These are phyloP conservation scores for Zenarchopterus dispar DNA, from an alignment of 2,797 vertebrate genomes.

Conservation along the genomic window DNA sequence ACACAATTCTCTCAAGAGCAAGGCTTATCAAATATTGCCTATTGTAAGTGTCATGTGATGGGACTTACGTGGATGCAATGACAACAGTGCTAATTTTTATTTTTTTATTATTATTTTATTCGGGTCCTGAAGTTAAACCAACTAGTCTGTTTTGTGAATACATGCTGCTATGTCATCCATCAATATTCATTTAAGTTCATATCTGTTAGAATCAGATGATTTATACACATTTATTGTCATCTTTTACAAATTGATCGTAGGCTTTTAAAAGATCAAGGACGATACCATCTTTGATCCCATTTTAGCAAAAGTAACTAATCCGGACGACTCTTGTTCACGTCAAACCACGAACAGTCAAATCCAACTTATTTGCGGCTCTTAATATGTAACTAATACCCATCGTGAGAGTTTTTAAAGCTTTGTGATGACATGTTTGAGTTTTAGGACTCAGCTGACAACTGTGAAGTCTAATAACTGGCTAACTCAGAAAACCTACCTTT, in stretches of 20 bases:
- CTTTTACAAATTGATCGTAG: background rate
- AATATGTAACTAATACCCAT: background rate
- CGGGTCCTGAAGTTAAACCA: slow-evolving; percentile 8
- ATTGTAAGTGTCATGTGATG: slow-evolving; percentile 16
- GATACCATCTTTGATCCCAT: background rate
- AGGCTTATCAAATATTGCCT: slow-evolving; percentile 7
- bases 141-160: background rate
- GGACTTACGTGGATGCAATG: background rate
- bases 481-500: background rate
- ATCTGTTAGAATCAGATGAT: too few species aligned
- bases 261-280: background rate
- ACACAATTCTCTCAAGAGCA: slow-evolving; percentile 1
- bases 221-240: too few species aligned
- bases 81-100: background rate
- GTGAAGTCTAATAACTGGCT: background rate
- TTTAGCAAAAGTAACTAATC: slow-evolving; percentile 1
- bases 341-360: background rate
- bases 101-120: background rate
- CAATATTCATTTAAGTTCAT: background rate
- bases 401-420: background rate
- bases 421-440: background rate
- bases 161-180: background rate
- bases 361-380: background rate
- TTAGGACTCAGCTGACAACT: background rate
- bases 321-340: background rate